Evolutionary conservation across 2,113 vertebrate genomes (phyloP).

Genomic region (Poeciliopsis prolifica): DNA sequence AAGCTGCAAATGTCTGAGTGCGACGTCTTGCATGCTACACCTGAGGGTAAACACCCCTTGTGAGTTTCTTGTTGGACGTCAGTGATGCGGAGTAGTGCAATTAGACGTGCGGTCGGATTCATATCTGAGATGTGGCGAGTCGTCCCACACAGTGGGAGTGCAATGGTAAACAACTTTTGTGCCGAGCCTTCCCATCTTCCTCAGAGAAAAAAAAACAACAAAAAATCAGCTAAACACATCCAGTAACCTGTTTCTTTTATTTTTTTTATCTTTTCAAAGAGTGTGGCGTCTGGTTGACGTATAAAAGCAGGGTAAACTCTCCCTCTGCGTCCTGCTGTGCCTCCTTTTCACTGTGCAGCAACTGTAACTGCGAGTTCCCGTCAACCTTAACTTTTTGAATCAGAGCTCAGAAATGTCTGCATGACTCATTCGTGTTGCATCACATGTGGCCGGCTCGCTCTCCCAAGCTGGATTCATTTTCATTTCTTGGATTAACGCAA

Average conservation of each 20-base stretch:
- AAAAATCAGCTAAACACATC: conserved; percentile 34
- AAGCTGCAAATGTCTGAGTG: neutral
- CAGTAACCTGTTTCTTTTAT: conserved; percentile 33
- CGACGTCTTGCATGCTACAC: neutral
- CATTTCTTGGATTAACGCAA: conserved; percentile 46
- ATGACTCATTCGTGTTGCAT: conserved; percentile 13
- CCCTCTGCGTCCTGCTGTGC: neutral
- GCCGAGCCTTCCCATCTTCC: conserved; percentile 38
- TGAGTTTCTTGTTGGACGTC: conserved; percentile 10
- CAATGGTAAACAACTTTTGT: conserved; percentile 56
- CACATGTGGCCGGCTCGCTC: conserved; percentile 18
- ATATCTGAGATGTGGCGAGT: conserved; percentile 30
- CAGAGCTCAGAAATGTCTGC: neutral
- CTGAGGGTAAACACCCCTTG: neutral
- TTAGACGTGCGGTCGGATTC: conserved; percentile 27
- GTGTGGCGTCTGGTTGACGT: conserved; percentile 9
- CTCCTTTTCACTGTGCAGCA: neutral
- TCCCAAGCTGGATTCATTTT: conserved; percentile 22
- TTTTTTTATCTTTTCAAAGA: conserved; percentile 26
- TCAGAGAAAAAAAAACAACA: neutral
- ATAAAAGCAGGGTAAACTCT: neutral
- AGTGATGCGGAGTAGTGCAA: conserved; percentile 1
- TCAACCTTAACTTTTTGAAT: conserved; percentile 4
- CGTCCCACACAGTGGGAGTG: conserved; percentile 46
- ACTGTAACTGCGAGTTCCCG: neutral